Conservation (phyloP, 1,140 invertebrate species). For the Papilio machaon region DNA sequence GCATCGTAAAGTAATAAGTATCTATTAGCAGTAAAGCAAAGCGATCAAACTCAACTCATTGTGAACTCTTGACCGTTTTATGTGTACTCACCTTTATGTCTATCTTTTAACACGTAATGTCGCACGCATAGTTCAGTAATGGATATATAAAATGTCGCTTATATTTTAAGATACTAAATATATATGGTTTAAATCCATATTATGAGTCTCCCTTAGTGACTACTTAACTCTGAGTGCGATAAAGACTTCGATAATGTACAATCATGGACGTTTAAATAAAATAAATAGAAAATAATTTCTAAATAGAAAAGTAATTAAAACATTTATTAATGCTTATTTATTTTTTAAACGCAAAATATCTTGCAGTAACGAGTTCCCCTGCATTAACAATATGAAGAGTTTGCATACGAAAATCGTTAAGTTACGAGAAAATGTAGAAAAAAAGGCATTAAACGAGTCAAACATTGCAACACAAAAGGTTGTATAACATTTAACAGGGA, state of each 20-base stretch:
- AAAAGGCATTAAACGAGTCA: constrained; percentile 20
- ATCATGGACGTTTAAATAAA: too few species aligned
- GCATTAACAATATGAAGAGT: not conserved
- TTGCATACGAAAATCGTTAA: constrained; percentile 20
- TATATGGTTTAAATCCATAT: too few species aligned
- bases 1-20: not conserved
- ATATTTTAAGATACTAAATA: too few species aligned
- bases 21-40: constrained; percentile 8
- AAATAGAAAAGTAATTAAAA: too few species aligned
- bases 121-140: not conserved
- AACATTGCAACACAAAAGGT: constrained; percentile 17
- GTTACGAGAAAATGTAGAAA: not conserved
- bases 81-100: not conserved
- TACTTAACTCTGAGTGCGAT: too few species aligned
- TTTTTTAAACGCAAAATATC: not conserved
- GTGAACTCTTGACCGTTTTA: constrained; percentile 21
- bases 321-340: too few species aligned
- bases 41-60: constrained; percentile 15
- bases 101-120: not conserved
- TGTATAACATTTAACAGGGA: not conserved
- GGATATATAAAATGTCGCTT: too few species aligned
- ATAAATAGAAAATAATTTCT: too few species aligned
- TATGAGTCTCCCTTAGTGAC: too few species aligned
- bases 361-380: not conserved
- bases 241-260: too few species aligned